phyloP scores from a whole-genome alignment of 2,113 vertebrate species.

The Thalassoma bifasciatum region DNA sequence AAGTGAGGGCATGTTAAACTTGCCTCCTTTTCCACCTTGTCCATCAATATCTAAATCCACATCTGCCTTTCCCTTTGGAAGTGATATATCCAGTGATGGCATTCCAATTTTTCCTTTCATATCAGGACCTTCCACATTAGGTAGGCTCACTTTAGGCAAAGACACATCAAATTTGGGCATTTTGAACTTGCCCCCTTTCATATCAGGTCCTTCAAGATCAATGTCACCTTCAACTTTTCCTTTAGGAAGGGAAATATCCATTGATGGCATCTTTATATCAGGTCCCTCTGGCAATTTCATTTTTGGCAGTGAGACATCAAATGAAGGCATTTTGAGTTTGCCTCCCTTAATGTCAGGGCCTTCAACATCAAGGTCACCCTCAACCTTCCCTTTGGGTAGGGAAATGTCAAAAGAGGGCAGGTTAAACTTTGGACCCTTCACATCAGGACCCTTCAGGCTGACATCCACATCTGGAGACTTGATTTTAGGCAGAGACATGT shows the following conservation, averaged over 20 bases:
- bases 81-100: slow-evolving; percentile 42
- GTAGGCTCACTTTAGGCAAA: slow-evolving; percentile 51
- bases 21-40: slow-evolving; percentile 50
- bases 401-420: too few species aligned
- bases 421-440: too few species aligned
- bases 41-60: slow-evolving; percentile 16
- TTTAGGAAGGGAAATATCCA: slow-evolving; percentile 68
- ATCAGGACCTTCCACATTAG: slow-evolving; percentile 47
- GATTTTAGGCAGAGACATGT: too few species aligned
- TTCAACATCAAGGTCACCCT: too few species aligned
- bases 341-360: too few species aligned
- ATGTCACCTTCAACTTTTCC: slow-evolving; percentile 42
- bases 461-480: too few species aligned
- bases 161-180: slow-evolving; percentile 68
- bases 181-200: slow-evolving; percentile 61
- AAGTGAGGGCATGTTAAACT: slow-evolving; percentile 56
- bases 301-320: too few species aligned
- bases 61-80: slow-evolving; percentile 60
- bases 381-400: too few species aligned
- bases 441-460: too few species aligned
- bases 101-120: slow-evolving; percentile 47
- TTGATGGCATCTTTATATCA: slow-evolving; percentile 61
- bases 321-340: too few species aligned
- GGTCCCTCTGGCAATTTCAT: too few species aligned
- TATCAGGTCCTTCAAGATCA: slow-evolving; percentile 31